These are phyloP conservation scores for Melanotaenia nigrans DNA, from an alignment of 2,797 vertebrate species.

Conservation along the genomic window DNA sequence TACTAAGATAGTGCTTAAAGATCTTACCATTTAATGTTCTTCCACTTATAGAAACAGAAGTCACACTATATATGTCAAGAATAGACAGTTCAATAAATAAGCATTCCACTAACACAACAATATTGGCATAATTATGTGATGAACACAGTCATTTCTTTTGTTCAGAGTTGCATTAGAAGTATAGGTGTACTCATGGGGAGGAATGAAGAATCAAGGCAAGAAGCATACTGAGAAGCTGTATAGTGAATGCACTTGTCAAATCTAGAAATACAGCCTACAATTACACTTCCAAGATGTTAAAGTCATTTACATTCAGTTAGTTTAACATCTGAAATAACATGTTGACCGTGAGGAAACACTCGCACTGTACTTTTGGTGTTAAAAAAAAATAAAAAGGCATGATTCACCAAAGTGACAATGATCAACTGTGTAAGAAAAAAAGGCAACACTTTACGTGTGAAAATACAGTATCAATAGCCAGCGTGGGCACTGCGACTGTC, in stretches of 20 bases:
- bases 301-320: conserved; percentile 78
- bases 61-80: conserved; percentile 79
- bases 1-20: conserved; percentile 80
- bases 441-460: conserved; percentile 60
- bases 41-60: conserved; percentile 75
- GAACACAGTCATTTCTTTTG: conserved; percentile 66
- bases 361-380: conserved; percentile 42
- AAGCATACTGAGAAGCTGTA: conserved; percentile 68
- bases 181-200: conserved; percentile 65
- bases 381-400: conserved; percentile 30
- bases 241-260: conserved; percentile 69
- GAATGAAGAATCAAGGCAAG: conserved; percentile 77
- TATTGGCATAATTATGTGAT: conserved; percentile 78
- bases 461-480: conserved; percentile 57
- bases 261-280: conserved; percentile 70
- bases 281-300: conserved; percentile 74
- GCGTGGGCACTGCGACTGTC: conserved; percentile 48
- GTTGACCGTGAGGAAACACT: conserved; percentile 63
- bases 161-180: conserved; percentile 71
- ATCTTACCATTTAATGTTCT: conserved; percentile 74
- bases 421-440: conserved; percentile 48
- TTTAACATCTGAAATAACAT: conserved; percentile 65
- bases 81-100: conserved; percentile 85
- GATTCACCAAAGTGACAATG: conserved; percentile 61
- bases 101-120: conserved; percentile 86